A percentile compares a stretch with the other conserved stretches of the same genome.
Conservation (phyloP, 2,797 vertebrate genomes). For the Manis crassicaudata region DNA sequence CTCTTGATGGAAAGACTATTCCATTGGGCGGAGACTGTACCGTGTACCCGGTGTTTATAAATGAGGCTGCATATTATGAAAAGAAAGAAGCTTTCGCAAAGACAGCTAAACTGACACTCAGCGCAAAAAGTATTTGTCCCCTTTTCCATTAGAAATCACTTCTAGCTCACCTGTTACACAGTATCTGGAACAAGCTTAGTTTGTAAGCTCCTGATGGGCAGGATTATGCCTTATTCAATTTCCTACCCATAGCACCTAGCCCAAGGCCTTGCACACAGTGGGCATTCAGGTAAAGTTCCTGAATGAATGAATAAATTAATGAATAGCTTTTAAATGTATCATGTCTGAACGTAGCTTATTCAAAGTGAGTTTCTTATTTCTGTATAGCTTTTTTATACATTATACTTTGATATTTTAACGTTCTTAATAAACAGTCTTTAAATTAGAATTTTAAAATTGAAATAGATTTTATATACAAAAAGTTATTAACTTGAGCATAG, state of each 20-base stretch:
- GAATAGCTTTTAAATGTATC: conserved; percentile 29
- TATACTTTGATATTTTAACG: conserved; percentile 4
- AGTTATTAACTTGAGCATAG: not conserved
- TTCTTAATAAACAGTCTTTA: conserved; percentile 52
- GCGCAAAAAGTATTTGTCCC: conserved; percentile 86
- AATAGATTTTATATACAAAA: not conserved
- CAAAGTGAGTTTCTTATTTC: conserved; percentile 15
- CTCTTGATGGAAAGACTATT: conserved; percentile 92
- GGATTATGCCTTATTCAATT: not conserved
- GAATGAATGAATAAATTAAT: conserved; percentile 29
- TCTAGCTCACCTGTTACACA: not conserved
- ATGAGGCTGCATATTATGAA: conserved; percentile 98
- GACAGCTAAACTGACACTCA: conserved; percentile 91
- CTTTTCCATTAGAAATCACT: conserved; percentile 53
- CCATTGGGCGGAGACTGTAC: conserved; percentile 90
- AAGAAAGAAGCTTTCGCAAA: conserved; percentile 96
- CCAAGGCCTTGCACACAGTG: not conserved
- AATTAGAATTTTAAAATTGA: conserved; percentile 48
- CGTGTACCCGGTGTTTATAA: conserved; percentile 96
- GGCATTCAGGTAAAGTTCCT: not conserved
- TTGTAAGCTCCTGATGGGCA: not conserved
- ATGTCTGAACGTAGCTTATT: not conserved
- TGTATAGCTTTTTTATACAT: not conserved
- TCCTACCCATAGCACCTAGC: not conserved
- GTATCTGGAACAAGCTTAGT: not conserved